Evolutionary conservation across 2,113 vertebrate genomes (phyloP), one percentile per base, ranked within the genome.

Genomic region (Caranx ignobilis): DNA sequence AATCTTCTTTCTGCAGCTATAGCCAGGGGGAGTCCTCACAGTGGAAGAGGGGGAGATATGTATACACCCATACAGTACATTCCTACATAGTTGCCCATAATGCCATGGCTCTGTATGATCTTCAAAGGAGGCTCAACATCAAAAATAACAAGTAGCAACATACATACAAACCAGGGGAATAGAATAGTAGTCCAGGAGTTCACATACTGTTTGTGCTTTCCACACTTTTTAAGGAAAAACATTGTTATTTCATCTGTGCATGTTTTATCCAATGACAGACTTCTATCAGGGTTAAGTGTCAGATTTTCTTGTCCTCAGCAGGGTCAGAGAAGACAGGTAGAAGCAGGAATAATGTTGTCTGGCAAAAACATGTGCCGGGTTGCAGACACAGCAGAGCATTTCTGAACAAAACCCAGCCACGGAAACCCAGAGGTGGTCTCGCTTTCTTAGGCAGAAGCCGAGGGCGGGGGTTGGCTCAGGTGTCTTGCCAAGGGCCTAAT

Each of bases 1-100:
- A 85, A 87, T 87, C 71, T 85, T 79, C 61, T 73, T 19, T 75
- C 37, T 82, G 79, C 81, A 85, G 82, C 32, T 50, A 21, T 4
- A 74, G 77, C 75, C 84, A 18, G 61, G 57, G 71, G 73, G 66
- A 59, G 55, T 82, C 66, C 41, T 65, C 50, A 57, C 71, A 64
- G 32, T 21, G 34, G 65, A 3, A 26, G n/a, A 11, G n/a, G 73
- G 66, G 35, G 26, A 11, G 26, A 12, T 83, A 45, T 77, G 31
- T 66, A 19, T 45, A 75, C 39, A n/a, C 39, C 71, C 63, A 62
- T 71, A 75, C 59, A 47, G 59, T 71, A 72, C 59, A 47, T 70
- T 67, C 54, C 56, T 64, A 34, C 57, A 18, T 39, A 34, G 12
- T 18, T 50, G 0, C 34, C 26, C 34, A 37, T 39, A 73, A 72